Evolutionary conservation across 1,140 invertebrate species (phyloP), one percentile per base, ranked within the genome.

Genomic region (Hypothenemus hampei): DNA sequence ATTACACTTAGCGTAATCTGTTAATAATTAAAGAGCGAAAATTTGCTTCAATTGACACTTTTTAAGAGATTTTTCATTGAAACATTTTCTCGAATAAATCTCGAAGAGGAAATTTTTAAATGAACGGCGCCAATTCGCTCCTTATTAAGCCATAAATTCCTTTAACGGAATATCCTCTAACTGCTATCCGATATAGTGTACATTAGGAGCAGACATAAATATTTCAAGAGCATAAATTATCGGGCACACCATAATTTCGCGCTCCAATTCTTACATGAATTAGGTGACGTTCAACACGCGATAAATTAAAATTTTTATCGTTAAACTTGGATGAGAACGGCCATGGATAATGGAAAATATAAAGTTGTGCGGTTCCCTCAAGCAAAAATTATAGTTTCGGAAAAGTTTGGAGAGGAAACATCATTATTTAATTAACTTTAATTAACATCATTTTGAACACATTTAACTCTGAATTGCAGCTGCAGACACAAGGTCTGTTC

Each of bases 231-330:
- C 18, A 43, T 43, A 43, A 43, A 43, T 43, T 43, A 43, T 43
- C 40, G 23, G 16, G 40, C 40, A 43, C 40, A 21, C 40, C 40
- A 43, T 43, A 43, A 43, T 43, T 43, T 43, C n/a, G 40, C 20
- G 40, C 40, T 43, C 40, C 40, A 43, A 43, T 43, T 43, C 40
- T 43, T 21, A 43, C 40, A 43, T 43, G 40, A 43, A 43, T 43
- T 43, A 51, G 48, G 37, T 31, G 48, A 51, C 48, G 48, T 41
- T 51, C 8, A 40, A 51, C 48, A 51, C 29, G 48, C 48, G 26
- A 51, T 51, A 51, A 51, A 51, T 51, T 41, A 51, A 51, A 40
- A 40, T 51, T 51, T 51, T 51, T 51, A 51, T 51, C 48, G 23
- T 11, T 13, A 41, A 51, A 29, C n/a, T 51, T 37, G 6, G 48